These are phyloP conservation scores for Agapetus fuscipes DNA, from an alignment of 2,888 invertebrate species.

Conservation along the genomic window DNA sequence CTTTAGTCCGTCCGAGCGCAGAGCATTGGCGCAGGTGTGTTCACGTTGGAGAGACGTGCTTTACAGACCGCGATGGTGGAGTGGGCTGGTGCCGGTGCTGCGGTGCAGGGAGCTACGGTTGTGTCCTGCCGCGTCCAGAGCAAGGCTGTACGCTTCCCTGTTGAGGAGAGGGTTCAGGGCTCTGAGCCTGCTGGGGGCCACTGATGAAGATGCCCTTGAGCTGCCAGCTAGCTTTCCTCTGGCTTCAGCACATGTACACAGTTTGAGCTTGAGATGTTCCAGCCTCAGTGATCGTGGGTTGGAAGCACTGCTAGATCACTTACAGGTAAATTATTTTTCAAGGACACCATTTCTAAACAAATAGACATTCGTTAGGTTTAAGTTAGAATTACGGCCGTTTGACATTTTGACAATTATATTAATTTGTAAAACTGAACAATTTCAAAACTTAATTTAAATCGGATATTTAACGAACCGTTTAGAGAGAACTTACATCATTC, in stretches of 20 bases:
- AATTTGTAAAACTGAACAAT: too few species aligned
- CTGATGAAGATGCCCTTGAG: slow-evolving; percentile 83
- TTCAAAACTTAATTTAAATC: too few species aligned
- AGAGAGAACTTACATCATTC: too few species aligned
- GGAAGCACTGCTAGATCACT: slow-evolving; percentile 78
- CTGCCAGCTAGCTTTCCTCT: slow-evolving; percentile 77
- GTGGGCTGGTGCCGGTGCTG: slow-evolving; percentile 72
- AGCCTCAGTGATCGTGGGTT: slow-evolving; percentile 86
- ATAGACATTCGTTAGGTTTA: too few species aligned
- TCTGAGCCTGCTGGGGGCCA: slow-evolving; percentile 73
- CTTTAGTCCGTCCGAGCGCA: slow-evolving; percentile 68
- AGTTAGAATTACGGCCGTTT: too few species aligned
- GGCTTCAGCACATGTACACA: slow-evolving; percentile 74
- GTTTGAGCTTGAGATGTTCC: slow-evolving; percentile 77
- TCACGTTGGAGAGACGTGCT: slow-evolving; percentile 80
- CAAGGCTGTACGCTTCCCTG: slow-evolving; percentile 67
- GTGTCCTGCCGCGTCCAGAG: slow-evolving; percentile 31
- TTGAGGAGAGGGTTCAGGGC: slow-evolving; percentile 80
- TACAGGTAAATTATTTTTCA: slow-evolving; percentile 71
- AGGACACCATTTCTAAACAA: too few species aligned
- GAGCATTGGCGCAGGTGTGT: slow-evolving; percentile 73
- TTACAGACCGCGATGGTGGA: slow-evolving; percentile 82
- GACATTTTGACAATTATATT: too few species aligned
- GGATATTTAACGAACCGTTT: too few species aligned
- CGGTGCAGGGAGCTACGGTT: slow-evolving; percentile 74